Base-by-base conservation (phyloP, 2,797 vertebrate species). In the Zenarchopterus dispar region DNA sequence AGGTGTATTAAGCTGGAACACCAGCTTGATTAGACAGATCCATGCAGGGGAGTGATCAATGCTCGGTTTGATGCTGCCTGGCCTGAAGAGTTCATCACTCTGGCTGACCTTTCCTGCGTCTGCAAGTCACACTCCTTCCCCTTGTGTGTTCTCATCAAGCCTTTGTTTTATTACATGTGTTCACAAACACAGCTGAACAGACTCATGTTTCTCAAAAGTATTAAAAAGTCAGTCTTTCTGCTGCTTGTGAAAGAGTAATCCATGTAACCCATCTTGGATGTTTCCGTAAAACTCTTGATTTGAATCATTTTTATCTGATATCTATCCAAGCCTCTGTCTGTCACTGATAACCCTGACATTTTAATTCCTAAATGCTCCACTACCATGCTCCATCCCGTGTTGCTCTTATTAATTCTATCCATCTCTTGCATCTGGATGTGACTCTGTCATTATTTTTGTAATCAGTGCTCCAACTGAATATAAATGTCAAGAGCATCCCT, bases 61-160 rank as follows among this genome's bases (percentile, higher is more conserved):
- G 75, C 73, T 70, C 61, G 18, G 44, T 75, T 82, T 88, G 67
- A 89, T 74, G 74, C 41, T 57, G 6, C 76, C 77, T 81, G 83
- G 89, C 67, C 78, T 64, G 24, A 82, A 61, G 88, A 90, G 74
- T 91, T 91, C 73, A 88, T 93, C 90, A 89, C 88, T 75, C 74
- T 9, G 16, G 49, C 49, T 88, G 79, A 89, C 66, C 63, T 93
- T 87, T 88, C 70, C 65, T 49, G 73, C 44, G 18, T 75, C 50
- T 44, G 59, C 69, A 52, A 58, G 59, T 73, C 69, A 22, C 67
- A 69, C 68, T 52, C 43, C 63, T 67, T 13, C 0, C 43, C 1
- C 41, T 62, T 78, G 84, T 55, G 87, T 13, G 0, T 36, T 82
- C 73, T 41, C 78, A 88, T 89, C 82, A 82, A 33, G 44, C 16